These are phyloP conservation scores for Chaenocephalus aceratus DNA, from an alignment of 2,113 vertebrate species.

Conservation along the genomic window DNA sequence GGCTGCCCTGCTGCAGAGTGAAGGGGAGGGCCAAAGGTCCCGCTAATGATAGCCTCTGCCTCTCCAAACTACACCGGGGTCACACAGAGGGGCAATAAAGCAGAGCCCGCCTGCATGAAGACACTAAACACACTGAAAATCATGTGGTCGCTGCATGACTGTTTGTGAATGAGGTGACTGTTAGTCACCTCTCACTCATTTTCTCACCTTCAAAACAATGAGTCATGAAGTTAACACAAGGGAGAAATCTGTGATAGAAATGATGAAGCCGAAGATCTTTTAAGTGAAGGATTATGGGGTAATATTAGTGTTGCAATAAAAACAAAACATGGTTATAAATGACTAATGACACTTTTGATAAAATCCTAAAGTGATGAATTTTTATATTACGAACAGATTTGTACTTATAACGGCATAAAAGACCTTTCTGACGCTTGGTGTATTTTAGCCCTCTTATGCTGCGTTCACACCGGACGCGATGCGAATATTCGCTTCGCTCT, in stretches of 20 bases:
- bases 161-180: no score
- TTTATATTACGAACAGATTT: no score
- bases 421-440: no score
- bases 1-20: constrained; percentile 43
- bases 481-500: no score
- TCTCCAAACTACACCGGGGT: constrained; percentile 40
- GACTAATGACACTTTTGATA: background rate
- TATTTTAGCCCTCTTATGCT: no score
- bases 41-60: constrained; percentile 59
- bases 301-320: background rate
- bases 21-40: constrained; percentile 53
- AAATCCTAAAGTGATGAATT: background rate
- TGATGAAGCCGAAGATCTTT: background rate
- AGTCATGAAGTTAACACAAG: constrained; percentile 1
- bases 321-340: background rate
- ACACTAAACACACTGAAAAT: constrained; percentile 1
- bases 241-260: background rate
- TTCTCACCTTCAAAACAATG: constrained; percentile 33
- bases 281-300: background rate
- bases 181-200: background rate
- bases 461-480: no score
- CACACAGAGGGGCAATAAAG: constrained; percentile 34
- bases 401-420: no score
- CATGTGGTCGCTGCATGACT: background rate
- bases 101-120: constrained; percentile 3